These are phyloP conservation scores for Melolontha melolontha DNA, from an alignment of 2,888 invertebrate species.

Conservation along the genomic window DNA sequence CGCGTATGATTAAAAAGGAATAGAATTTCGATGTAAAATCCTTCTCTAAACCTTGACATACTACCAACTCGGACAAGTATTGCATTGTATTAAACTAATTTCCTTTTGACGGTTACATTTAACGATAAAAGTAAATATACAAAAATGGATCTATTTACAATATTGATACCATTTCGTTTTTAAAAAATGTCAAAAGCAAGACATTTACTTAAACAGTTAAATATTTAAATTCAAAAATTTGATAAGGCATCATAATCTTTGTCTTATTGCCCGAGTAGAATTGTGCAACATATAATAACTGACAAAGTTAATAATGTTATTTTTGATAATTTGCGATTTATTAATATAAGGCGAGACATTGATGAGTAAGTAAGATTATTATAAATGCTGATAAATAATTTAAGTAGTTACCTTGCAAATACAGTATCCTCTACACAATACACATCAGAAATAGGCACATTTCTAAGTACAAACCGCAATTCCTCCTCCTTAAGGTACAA, in stretches of 20 bases:
- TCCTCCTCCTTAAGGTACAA: slow-evolving; percentile 78
- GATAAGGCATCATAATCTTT: too few relatives aligned
- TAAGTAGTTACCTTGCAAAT: slow-evolving; percentile 79
- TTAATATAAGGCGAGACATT: too few relatives aligned
- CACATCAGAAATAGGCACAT: slow-evolving; percentile 80
- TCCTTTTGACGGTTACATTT: slow-evolving; percentile 24
- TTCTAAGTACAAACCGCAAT: slow-evolving; percentile 76
- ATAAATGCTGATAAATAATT: slow-evolving; percentile 3
- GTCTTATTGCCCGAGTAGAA: too few relatives aligned
- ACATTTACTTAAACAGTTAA: too few relatives aligned
- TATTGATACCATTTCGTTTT: neutral
- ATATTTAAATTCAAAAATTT: too few relatives aligned
- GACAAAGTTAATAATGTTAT: too few relatives aligned
- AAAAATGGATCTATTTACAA: neutral
- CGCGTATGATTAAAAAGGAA: slow-evolving; percentile 19
- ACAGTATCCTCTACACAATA: slow-evolving; percentile 87
- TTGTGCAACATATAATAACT: too few relatives aligned
- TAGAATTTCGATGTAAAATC: slow-evolving; percentile 19
- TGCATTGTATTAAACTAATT: slow-evolving; percentile 31
- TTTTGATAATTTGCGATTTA: too few relatives aligned
- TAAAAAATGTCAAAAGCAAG: too few relatives aligned
- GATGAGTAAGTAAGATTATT: slow-evolving; percentile 11
- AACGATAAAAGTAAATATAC: slow-evolving; percentile 4
- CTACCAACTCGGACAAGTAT: slow-evolving; percentile 28
- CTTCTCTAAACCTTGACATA: slow-evolving; percentile 28